phyloP scores from a whole-genome alignment of 2,888 invertebrate genomes.

The Achlya flavicornis region DNA sequence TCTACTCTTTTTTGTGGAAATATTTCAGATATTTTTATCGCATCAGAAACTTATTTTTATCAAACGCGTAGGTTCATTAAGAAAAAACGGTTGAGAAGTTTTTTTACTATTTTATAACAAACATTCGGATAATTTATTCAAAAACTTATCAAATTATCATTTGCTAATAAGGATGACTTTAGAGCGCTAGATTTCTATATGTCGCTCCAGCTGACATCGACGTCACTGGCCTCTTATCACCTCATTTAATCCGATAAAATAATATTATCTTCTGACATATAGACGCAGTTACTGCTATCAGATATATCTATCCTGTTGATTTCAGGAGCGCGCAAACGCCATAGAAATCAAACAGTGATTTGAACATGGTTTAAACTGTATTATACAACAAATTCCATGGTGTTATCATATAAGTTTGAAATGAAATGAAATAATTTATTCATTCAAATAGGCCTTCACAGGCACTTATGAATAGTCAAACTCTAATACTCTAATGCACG shows the following conservation, averaged over 20 bases:
- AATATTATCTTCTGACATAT: constrained; percentile 34
- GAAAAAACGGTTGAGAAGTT: neutral
- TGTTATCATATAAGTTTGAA: constrained; percentile 13
- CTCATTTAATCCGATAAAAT: constrained; percentile 31
- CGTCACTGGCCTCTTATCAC: constrained; percentile 45
- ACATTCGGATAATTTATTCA: neutral
- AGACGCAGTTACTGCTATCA: constrained; percentile 11
- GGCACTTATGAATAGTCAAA: no score
- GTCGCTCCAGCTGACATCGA: constrained; percentile 49
- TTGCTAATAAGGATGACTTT: neutral
- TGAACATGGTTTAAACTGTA: no score
- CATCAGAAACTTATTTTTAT: neutral
- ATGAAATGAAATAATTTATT: no score
- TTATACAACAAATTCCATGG: constrained; percentile 26
- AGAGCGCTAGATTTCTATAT: neutral
- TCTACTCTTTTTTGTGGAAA: constrained; percentile 8
- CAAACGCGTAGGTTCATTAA: neutral
- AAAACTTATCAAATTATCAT: no score
- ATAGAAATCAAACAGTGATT: no score
- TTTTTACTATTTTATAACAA: neutral
- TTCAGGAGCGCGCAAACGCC: neutral
- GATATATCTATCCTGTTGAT: constrained; percentile 20
- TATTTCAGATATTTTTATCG: neutral
- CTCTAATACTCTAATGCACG: no score
- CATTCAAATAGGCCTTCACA: no score